phyloP scores from a whole-genome alignment of 2,888 invertebrate genomes.

The Rotaria magnacalcarata region DNA sequence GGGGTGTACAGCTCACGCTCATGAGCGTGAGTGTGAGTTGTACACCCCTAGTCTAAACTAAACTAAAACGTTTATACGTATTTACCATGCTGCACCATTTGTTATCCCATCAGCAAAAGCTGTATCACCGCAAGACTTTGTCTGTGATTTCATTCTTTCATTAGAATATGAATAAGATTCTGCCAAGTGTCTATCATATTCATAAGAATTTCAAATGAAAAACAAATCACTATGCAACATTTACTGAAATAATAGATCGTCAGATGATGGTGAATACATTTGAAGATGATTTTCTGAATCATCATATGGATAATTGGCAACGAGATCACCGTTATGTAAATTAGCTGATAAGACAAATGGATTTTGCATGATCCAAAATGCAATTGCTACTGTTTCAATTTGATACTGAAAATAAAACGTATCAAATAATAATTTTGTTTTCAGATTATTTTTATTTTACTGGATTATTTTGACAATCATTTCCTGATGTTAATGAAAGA shows the following conservation, averaged over 20 bases:
- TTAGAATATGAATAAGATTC: constrained; percentile 67
- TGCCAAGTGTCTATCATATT: constrained; percentile 66
- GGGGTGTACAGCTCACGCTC: too few relatives aligned
- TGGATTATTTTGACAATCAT: constrained; percentile 37
- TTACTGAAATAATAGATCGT: constrained; percentile 66
- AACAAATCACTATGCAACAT: not conserved
- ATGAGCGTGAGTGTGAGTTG: too few relatives aligned
- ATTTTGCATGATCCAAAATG: constrained; percentile 75
- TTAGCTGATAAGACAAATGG: constrained; percentile 90
- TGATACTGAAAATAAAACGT: constrained; percentile 64
- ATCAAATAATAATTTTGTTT: too few relatives aligned
- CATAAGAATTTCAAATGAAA: not conserved
- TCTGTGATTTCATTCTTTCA: constrained; percentile 67
- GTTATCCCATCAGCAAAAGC: constrained; percentile 44
- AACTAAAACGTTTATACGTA: not conserved
- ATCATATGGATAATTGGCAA: constrained; percentile 88
- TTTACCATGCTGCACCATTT: constrained; percentile 44
- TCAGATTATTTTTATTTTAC: not conserved
- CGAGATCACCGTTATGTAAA: constrained; percentile 83
- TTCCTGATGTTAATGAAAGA: not conserved
- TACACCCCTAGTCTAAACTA: too few relatives aligned
- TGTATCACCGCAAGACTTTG: constrained; percentile 2
- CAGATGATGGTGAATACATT: constrained; percentile 75
- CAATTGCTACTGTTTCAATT: constrained; percentile 74
- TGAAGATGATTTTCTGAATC: constrained; percentile 63